Conservation (phyloP, 2,888 invertebrate species). For the Meloe dianella region DNA sequence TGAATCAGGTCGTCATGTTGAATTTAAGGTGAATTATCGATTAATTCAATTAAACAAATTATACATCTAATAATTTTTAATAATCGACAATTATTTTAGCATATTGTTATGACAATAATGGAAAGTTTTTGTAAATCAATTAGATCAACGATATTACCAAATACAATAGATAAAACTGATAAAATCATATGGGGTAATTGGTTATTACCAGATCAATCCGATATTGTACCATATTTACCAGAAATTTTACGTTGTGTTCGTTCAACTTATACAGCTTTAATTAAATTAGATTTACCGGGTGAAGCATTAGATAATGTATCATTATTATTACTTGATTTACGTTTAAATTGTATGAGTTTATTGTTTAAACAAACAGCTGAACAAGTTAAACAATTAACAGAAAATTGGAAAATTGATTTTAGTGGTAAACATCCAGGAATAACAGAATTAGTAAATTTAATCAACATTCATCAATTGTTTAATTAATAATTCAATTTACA, state of each 20-base stretch:
- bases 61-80: not conserved
- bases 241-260: slow-evolving; percentile 82
- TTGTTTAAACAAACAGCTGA: slow-evolving; percentile 85
- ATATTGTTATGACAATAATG: slow-evolving; percentile 80
- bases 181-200: slow-evolving; percentile 62
- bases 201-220: slow-evolving; percentile 63
- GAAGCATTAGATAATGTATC: slow-evolving; percentile 87
- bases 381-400: slow-evolving; percentile 76
- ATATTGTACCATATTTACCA: slow-evolving; percentile 73
- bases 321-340: slow-evolving; percentile 83
- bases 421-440: slow-evolving; percentile 79
- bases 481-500: slow-evolving; percentile 48
- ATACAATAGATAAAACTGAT: slow-evolving; percentile 63
- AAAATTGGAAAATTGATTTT: slow-evolving; percentile 87
- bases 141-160: slow-evolving; percentile 73
- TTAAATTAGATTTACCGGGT: slow-evolving; percentile 84
- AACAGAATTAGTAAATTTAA: slow-evolving; percentile 71
- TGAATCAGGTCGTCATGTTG: slow-evolving; percentile 69
- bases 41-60: too few species aligned
- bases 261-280: slow-evolving; percentile 79
- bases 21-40: slow-evolving; percentile 30
- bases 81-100: slow-evolving; percentile 57
- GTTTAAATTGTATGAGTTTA: slow-evolving; percentile 83
- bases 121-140: slow-evolving; percentile 77
- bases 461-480: slow-evolving; percentile 41